Percentiles rank a stretch among this genome's conserved stretches.
These are phyloP conservation scores for Elysia crispata DNA, from an alignment of 2,888 invertebrate genomes.

Conservation along the genomic window DNA sequence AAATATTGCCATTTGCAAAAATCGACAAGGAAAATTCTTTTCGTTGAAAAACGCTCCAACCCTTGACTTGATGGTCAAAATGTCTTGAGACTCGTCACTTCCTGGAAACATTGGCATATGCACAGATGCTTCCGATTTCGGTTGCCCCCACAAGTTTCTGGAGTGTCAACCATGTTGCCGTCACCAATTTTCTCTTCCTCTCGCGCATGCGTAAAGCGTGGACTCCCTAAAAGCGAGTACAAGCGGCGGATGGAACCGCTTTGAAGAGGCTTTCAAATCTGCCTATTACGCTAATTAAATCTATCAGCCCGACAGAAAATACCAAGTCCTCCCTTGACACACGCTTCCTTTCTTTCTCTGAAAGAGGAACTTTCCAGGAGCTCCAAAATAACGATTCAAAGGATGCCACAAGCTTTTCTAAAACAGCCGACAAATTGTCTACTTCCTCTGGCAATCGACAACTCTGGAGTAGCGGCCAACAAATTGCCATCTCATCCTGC, in stretches of 20 bases:
- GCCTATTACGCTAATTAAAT: constrained; percentile 50
- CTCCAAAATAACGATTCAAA: constrained; percentile 29
- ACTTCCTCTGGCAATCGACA: constrained; percentile 40
- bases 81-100: constrained; percentile 40
- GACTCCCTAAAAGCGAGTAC: constrained; percentile 42
- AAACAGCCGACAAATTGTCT: constrained; percentile 49
- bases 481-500: constrained; percentile 30
- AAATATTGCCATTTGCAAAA: no score
- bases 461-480: constrained; percentile 36
- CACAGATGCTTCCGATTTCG: constrained; percentile 41
- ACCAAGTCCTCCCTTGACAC: constrained; percentile 45
- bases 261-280: constrained; percentile 45
- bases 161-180: constrained; percentile 46
- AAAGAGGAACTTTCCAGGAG: constrained; percentile 35
- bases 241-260: constrained; percentile 38
- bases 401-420: constrained; percentile 41
- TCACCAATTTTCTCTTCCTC: constrained; percentile 39
- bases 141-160: constrained; percentile 14
- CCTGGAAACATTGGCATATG: constrained; percentile 48
- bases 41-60: constrained; percentile 27
- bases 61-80: constrained; percentile 44
- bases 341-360: constrained; percentile 41
- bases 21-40: neutral
- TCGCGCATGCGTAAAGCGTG: constrained; percentile 31
- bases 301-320: constrained; percentile 46